These are phyloP conservation scores for Chaetogeoica ovagalla DNA, from an alignment of 2,888 invertebrate genomes.

Conservation along the genomic window DNA sequence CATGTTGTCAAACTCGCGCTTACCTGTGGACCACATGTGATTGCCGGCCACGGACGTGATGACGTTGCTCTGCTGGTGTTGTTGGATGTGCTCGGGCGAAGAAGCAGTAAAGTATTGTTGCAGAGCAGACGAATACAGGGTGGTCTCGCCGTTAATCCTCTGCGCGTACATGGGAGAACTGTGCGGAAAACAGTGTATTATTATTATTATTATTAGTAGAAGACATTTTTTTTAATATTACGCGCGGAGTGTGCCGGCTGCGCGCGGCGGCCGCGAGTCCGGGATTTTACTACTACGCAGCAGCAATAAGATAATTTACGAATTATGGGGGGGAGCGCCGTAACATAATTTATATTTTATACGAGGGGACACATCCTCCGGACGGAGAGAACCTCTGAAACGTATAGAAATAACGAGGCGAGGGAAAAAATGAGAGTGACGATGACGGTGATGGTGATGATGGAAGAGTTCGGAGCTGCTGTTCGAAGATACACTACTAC, in stretches of 20 bases:
- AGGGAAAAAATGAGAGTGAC: not conserved
- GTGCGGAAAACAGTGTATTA: not conserved
- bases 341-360: too few relatives aligned
- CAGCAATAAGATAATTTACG: too few relatives aligned
- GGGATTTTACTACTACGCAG: too few relatives aligned
- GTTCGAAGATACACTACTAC: too few relatives aligned
- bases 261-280: too few relatives aligned
- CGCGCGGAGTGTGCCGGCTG: too few relatives aligned
- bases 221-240: too few relatives aligned
- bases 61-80: slow-evolving; percentile 27
- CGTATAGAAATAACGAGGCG: not conserved
- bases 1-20: not conserved
- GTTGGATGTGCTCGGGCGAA: slow-evolving; percentile 41
- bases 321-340: too few relatives aligned
- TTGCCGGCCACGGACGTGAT: slow-evolving; percentile 44
- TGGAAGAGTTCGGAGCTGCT: not conserved
- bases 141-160: slow-evolving; percentile 27
- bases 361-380: too few relatives aligned
- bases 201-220: too few relatives aligned
- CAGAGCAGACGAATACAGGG: slow-evolving; percentile 17
- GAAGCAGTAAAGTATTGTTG: slow-evolving; percentile 37
- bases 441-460: too few relatives aligned
- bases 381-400: too few relatives aligned
- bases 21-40: slow-evolving; percentile 49
- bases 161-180: slow-evolving; percentile 39